Conservation (phyloP, 2,113 vertebrate species). For the Limnothrissa miodon region DNA sequence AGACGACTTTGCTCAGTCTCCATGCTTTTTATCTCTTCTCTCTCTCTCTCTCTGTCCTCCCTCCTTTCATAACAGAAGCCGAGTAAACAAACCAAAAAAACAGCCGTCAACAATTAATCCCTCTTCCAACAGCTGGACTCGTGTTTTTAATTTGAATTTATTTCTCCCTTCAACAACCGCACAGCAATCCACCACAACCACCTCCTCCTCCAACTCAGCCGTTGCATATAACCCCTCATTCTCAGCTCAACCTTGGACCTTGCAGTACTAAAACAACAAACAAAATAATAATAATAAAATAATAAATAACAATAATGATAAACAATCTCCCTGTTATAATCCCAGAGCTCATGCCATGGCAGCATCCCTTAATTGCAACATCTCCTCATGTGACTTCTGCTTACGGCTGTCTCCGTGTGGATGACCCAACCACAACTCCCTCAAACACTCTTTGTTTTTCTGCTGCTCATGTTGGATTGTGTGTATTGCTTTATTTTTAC, state of each 20-base stretch:
- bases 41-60: constrained; percentile 73
- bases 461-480: constrained; percentile 46
- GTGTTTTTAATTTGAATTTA: constrained; percentile 11
- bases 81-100: constrained; percentile 56
- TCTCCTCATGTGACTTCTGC: constrained; percentile 77
- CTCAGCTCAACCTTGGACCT: constrained; percentile 70
- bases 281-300: constrained; percentile 44
- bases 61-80: constrained; percentile 79
- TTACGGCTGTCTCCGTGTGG: constrained; percentile 84
- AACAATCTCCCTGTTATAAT: constrained; percentile 42
- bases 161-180: constrained; percentile 54
- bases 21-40: constrained; percentile 82
- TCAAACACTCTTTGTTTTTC: constrained; percentile 64
- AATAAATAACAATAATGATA: constrained; percentile 65
- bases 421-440: constrained; percentile 74
- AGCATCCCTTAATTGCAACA: constrained; percentile 46
- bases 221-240: constrained; percentile 49
- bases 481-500: constrained; percentile 18
- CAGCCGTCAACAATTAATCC: constrained; percentile 61
- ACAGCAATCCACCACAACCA: constrained; percentile 58
- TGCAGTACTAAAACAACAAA: constrained; percentile 84
- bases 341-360: constrained; percentile 34
- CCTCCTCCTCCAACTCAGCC: constrained; percentile 73
- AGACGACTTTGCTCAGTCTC: constrained; percentile 83
- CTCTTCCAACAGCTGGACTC: constrained; percentile 83